Percentiles rank a stretch among this genome's conserved stretches.
phyloP scores from a whole-genome alignment of 2,113 vertebrate genomes.

The Tetrax tetrax region DNA sequence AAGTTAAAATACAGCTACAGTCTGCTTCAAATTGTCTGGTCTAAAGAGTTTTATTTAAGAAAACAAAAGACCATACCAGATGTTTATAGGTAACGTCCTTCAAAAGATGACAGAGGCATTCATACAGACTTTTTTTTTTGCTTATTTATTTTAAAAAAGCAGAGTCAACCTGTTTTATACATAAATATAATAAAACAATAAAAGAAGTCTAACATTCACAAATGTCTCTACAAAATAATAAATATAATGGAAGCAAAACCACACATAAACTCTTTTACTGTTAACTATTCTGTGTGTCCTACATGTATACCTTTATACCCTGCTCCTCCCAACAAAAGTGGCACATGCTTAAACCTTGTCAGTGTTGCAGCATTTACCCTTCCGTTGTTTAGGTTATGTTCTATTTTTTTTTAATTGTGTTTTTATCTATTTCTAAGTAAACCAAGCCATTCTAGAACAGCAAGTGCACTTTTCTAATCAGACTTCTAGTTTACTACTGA shows the following conservation, averaged over 20 bases:
- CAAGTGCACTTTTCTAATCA: constrained; percentile 61
- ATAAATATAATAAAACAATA: constrained; percentile 80
- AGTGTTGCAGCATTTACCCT: constrained; percentile 45
- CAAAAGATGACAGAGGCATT: constrained; percentile 87
- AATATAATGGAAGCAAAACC: constrained; percentile 77
- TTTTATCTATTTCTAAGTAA: constrained; percentile 41
- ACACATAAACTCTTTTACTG: constrained; percentile 54
- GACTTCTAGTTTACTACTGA: background rate
- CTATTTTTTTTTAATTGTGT: background rate
- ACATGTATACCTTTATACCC: constrained; percentile 60
- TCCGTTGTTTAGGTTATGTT: constrained; percentile 17
- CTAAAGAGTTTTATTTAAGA: constrained; percentile 33
- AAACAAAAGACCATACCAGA: background rate
- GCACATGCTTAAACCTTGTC: constrained; percentile 17
- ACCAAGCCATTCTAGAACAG: constrained; percentile 42
- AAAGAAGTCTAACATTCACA: constrained; percentile 80
- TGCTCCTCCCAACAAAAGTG: constrained; percentile 70
- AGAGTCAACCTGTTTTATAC: constrained; percentile 79
- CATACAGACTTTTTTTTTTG: constrained; percentile 77
- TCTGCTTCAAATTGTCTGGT: constrained; percentile 19
- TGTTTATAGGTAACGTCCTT: constrained; percentile 58
- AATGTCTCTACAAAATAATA: constrained; percentile 82
- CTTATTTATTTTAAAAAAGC: constrained; percentile 84
- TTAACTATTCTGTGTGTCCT: constrained; percentile 63
- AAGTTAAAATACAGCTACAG: constrained; percentile 6